These are phyloP conservation scores for Papilio gigon DNA, from an alignment of 2,888 invertebrate species.

Conservation along the genomic window DNA sequence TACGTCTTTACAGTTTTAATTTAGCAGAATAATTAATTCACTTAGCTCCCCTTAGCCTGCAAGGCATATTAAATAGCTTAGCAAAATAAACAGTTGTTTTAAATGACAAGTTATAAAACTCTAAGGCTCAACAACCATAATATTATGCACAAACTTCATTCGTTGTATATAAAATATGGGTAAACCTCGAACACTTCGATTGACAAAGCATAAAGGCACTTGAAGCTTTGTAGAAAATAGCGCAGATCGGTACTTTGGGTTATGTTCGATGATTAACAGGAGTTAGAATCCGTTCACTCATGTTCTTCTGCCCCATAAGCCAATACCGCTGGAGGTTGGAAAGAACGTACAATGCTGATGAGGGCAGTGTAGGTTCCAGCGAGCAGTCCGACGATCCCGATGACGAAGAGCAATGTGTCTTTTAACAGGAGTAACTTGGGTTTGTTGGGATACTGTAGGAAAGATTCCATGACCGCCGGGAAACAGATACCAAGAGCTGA, in stretches of 20 bases:
- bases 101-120: not conserved
- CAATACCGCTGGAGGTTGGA: conserved; percentile 47
- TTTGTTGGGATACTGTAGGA: conserved; percentile 82
- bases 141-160: not conserved
- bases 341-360: conserved; percentile 78
- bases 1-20: not conserved
- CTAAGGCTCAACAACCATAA: not conserved
- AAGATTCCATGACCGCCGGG: conserved; percentile 85
- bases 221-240: conserved; percentile 32
- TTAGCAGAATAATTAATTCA: not conserved
- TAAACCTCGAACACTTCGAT: conserved; percentile 41
- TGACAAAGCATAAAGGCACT: conserved; percentile 37
- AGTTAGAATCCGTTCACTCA: not conserved
- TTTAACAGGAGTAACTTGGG: conserved; percentile 67
- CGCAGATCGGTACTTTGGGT: not conserved
- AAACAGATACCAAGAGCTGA: conserved; percentile 94
- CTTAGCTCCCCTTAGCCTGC: not conserved
- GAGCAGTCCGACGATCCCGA: conserved; percentile 84
- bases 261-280: not conserved
- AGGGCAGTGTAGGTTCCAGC: conserved; percentile 86
- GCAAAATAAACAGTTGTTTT: not conserved
- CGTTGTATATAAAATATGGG: not conserved
- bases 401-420: conserved; percentile 80
- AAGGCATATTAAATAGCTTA: not conserved
- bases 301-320: conserved; percentile 4